A percentile compares a stretch with the other conserved stretches of the same genome.
Evolutionary conservation across 1,140 invertebrate genomes (phyloP).

Genomic region (Himalopsyche phryganea): DNA sequence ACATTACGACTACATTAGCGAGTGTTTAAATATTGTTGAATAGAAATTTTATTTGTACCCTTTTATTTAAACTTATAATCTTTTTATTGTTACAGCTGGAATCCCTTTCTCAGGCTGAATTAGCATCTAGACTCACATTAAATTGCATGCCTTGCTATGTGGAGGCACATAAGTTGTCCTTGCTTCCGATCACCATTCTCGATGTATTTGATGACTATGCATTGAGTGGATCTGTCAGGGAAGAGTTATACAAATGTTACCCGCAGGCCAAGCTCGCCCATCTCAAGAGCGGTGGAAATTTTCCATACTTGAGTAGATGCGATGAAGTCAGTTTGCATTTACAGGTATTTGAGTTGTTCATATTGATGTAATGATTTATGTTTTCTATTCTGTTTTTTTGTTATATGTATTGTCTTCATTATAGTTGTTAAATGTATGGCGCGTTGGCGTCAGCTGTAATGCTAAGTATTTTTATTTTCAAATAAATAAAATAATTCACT

Average conservation of each 20-base stretch:
- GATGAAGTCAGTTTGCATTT: conserved; percentile 90
- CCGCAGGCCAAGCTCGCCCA: conserved; percentile 84
- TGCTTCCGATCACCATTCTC: conserved; percentile 75
- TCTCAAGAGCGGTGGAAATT: conserved; percentile 86
- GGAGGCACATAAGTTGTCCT: conserved; percentile 68
- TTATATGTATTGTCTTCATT: no score
- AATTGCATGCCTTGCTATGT: conserved; percentile 82
- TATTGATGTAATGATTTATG: no score
- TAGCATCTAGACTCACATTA: conserved; percentile 82
- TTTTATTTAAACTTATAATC: no score
- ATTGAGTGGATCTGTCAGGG: conserved; percentile 68
- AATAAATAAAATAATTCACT: no score
- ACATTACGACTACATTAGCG: no score
- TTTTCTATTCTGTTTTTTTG: no score
- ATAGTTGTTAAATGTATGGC: no score
- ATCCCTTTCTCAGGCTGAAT: conserved; percentile 73
- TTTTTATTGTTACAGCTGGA: conserved; percentile 69
- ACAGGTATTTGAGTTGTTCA: conserved; percentile 72
- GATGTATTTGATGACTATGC: conserved; percentile 92
- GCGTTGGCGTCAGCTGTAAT: no score
- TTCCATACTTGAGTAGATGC: conserved; percentile 84
- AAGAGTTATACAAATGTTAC: conserved; percentile 86
- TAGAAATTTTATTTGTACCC: no score
- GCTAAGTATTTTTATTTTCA: no score
- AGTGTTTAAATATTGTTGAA: no score